Evolutionary conservation across 2,113 vertebrate species (phyloP).

Genomic region (Macaca mulatta): DNA sequence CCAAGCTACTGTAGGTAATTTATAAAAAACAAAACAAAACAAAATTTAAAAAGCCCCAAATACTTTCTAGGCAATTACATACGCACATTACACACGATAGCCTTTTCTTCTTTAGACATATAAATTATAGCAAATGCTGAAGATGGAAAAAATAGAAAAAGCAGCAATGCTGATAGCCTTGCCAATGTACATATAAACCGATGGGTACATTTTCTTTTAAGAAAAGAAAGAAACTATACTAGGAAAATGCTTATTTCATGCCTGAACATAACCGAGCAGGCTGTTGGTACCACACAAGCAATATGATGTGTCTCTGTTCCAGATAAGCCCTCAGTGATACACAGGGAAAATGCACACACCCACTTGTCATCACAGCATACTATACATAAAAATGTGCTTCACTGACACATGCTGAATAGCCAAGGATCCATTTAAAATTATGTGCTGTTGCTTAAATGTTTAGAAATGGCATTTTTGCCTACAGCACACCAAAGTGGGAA

Average conservation of each 20-base stretch:
- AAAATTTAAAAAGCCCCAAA: neutral
- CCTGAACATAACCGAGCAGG: neutral
- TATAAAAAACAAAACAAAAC: neutral
- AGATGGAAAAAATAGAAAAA: neutral
- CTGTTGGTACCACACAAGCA: neutral
- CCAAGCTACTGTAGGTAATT: slow-evolving; percentile 16
- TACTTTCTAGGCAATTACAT: neutral
- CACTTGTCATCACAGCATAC: neutral
- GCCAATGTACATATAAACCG: neutral
- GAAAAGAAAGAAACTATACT: neutral
- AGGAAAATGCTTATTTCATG: neutral
- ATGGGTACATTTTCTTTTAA: neutral
- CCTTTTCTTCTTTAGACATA: neutral
- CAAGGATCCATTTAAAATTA: neutral
- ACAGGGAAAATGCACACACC: neutral
- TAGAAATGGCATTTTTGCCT: neutral
- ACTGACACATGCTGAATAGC: neutral
- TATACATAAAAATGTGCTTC: neutral
- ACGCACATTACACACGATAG: neutral
- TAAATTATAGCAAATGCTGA: neutral
- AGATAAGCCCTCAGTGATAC: neutral
- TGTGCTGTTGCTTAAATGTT: neutral
- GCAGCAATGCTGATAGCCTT: neutral
- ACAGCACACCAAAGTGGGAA: neutral
- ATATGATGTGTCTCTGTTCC: neutral